These are phyloP conservation scores for Myripristis murdjan DNA, from an alignment of 2,797 vertebrate species.

Conservation along the genomic window DNA sequence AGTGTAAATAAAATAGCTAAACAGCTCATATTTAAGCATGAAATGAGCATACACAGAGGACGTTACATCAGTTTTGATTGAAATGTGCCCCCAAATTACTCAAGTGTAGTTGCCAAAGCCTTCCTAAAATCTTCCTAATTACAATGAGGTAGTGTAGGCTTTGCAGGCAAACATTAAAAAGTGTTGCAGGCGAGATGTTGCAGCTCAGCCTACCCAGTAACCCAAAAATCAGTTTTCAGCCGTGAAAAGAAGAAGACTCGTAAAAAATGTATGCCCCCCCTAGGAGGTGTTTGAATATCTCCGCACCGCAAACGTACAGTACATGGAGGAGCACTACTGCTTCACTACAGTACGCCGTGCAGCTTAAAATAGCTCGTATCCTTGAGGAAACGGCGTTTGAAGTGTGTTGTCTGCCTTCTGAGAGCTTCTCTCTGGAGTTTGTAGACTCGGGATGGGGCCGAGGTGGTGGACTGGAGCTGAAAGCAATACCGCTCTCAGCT, in stretches of 20 bases:
- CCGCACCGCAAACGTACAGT: background rate
- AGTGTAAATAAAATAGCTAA: conserved; percentile 12
- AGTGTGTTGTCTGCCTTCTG: conserved; percentile 39
- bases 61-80: too few species aligned
- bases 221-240: conserved; percentile 23
- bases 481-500: background rate
- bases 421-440: conserved; percentile 43
- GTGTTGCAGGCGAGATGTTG: conserved; percentile 15
- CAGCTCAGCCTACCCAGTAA: background rate
- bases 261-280: conserved; percentile 35
- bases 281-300: conserved; percentile 36
- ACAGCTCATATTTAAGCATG: too few species aligned
- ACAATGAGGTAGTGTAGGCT: conserved; percentile 8
- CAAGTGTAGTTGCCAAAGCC: too few species aligned
- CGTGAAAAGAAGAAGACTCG: background rate
- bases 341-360: conserved; percentile 23
- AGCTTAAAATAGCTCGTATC: conserved; percentile 60
- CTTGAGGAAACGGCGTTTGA: conserved; percentile 60
- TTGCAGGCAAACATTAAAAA: conserved; percentile 1
- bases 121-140: background rate
- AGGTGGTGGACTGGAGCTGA: conserved; percentile 24
- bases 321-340: background rate
- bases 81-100: too few species aligned
- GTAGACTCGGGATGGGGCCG: conserved; percentile 32
- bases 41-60: too few species aligned